Conservation (phyloP, 37 sponge, comb jelly and placozoan genomes). For the Axinella damicornis region DNA sequence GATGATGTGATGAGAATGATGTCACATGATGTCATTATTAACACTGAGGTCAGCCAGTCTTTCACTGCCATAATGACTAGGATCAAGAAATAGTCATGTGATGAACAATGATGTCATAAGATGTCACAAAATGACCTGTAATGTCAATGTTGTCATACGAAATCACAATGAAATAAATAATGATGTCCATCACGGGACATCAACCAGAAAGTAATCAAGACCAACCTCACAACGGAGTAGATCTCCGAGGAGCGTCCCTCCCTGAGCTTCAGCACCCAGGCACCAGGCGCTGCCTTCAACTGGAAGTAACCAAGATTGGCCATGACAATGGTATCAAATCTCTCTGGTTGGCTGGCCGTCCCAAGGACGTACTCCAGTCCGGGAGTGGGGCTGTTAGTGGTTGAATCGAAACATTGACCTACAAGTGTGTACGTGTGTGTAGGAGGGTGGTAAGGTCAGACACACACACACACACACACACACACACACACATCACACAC, state of each 20-base stretch:
- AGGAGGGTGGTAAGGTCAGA: too few species aligned
- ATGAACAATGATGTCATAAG: too few species aligned
- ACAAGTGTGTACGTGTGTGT: background rate
- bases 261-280: constrained; percentile 85
- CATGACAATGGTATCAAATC: constrained; percentile 96
- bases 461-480: too few species aligned
- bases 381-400: constrained; percentile 71
- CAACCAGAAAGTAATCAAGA: background rate
- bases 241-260: constrained; percentile 82
- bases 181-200: background rate
- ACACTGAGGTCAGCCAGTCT: too few species aligned
- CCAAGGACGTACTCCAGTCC: constrained; percentile 91
- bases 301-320: constrained; percentile 98
- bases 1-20: too few species aligned
- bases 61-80: too few species aligned
- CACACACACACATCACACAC: too few species aligned
- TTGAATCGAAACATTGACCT: constrained; percentile 87
- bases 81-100: too few species aligned
- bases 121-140: background rate
- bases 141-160: background rate
- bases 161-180: too few species aligned
- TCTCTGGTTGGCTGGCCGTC: constrained; percentile 58
- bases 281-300: constrained; percentile 90
- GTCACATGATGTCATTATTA: too few species aligned
- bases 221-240: constrained; percentile 77